Base-by-base conservation (phyloP, 2,888 invertebrate genomes). In the Zygaena filipendulae region DNA sequence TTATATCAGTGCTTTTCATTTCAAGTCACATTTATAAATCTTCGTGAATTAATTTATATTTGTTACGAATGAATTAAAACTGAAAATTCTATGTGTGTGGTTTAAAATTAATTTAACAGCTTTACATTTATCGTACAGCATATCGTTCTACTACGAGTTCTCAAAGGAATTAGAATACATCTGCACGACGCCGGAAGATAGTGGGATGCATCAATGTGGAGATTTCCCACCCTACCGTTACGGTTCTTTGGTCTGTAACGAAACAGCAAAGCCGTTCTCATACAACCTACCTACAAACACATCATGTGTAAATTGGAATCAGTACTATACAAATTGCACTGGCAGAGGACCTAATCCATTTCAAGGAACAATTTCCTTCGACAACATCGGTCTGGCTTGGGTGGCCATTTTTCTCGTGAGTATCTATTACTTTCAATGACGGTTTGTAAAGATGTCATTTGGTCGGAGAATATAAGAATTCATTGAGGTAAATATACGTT, bases 331-430 rank as follows among this genome's bases (percentile, higher is more conserved):
- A 27, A 89, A 91, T 54, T 99, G 99, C 75, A 87, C 89, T 37
- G 90, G 95, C 39, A 89, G 92, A 45, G 95, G 93, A 29, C 87
- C 90, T 52, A 99, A 99, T 82, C 99, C 99, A 8, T 99, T 98
- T 71, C 95, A 95, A 77, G 98, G 98, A 36, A 97, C 99, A 32
- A 98, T 99, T 57, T 97, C 97, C 21, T 99, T 99, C 71, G 99
- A 99, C 81, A 99, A 99, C 77, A 99, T 99, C 54, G 99, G 99
- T 42, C 87, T 99, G 52, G 99, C 99, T 12, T 99, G 99, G 98
- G 97, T 99, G 40, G 98, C 99, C 44, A 99, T 99, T 72, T 99
- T 99, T 82, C 86, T 99, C 85, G 98, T 97, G 82, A 90, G 88
- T 84, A 38, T 30, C 34, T 21, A 13, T 18, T 30, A n/a, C n/a